A percentile compares a stretch with the other conserved stretches of the same genome.
Conservation (phyloP, 2,797 vertebrate species). For the Epinephelus malabaricus region DNA sequence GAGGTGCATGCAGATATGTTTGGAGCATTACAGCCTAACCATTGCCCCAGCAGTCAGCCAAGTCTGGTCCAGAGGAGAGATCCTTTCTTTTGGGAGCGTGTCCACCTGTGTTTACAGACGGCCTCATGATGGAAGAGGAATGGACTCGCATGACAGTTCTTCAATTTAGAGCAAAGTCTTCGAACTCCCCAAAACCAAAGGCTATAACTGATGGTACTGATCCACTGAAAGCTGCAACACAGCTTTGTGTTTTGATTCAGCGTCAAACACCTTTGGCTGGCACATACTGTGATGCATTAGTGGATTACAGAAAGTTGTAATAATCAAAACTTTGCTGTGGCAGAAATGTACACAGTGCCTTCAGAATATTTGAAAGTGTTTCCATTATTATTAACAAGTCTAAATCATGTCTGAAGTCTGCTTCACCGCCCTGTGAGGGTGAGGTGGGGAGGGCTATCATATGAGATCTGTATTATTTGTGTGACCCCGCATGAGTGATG, state of each 20-base stretch:
- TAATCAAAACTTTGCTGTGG: constrained; percentile 28
- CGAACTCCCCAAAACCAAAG: constrained; percentile 18
- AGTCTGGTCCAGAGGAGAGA: constrained; percentile 14
- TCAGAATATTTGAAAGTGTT: constrained; percentile 19
- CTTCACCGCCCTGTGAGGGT: neutral
- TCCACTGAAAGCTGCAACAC: constrained; percentile 13
- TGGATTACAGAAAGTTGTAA: constrained; percentile 22
- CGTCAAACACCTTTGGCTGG: constrained; percentile 17
- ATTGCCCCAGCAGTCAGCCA: constrained; percentile 21
- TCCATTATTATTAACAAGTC: constrained; percentile 7
- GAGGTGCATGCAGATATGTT: constrained; percentile 32
- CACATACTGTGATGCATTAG: constrained; percentile 30
- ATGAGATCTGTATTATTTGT: constrained; percentile 5
- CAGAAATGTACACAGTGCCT: constrained; percentile 20
- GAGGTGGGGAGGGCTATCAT: neutral
- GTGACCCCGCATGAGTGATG: neutral
- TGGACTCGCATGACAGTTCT: constrained; percentile 19
- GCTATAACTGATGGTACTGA: neutral
- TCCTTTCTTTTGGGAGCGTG: constrained; percentile 15
- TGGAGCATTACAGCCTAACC: constrained; percentile 31
- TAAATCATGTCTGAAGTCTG: no score
- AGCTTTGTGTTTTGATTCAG: constrained; percentile 33
- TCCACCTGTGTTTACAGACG: neutral
- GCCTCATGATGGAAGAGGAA: neutral
- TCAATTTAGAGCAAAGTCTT: neutral